phyloP scores from a whole-genome alignment of 2,888 invertebrate genomes.

The Acholoe squamosa region DNA sequence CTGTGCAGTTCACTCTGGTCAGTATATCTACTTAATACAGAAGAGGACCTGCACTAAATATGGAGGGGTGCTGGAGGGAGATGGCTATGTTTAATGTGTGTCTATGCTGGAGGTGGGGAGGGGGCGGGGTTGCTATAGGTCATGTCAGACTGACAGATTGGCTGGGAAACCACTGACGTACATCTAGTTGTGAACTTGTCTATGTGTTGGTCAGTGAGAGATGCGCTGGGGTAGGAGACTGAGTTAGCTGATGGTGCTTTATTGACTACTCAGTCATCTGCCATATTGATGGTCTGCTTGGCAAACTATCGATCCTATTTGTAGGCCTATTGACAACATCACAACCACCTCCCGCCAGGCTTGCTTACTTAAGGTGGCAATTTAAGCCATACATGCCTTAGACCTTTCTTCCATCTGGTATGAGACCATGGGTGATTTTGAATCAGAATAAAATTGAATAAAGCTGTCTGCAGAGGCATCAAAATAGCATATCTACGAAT shows the following conservation, averaged over 20 bases:
- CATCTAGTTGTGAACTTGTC: background rate
- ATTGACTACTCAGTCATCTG: background rate
- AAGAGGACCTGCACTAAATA: background rate
- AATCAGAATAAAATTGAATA: background rate
- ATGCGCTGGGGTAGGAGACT: background rate
- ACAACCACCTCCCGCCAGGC: background rate
- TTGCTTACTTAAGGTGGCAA: background rate
- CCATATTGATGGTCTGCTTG: background rate
- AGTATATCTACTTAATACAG: too few species aligned
- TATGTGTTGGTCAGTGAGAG: background rate
- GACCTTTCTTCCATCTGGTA: background rate
- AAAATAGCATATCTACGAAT: too few species aligned
- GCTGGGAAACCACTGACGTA: background rate
- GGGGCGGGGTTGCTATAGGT: background rate
- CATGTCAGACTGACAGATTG: background rate
- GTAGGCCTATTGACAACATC: constrained; percentile 15
- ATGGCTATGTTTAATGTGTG: background rate
- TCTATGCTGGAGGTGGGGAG: background rate
- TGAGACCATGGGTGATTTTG: background rate
- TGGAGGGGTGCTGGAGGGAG: background rate
- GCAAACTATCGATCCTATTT: constrained; percentile 32
- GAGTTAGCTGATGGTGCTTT: background rate
- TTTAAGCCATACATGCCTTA: background rate
- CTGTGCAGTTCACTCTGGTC: too few species aligned
- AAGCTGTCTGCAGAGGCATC: too few species aligned